Conservation (phyloP, 1,140 invertebrate species). For the Drosophila murphyi region DNA sequence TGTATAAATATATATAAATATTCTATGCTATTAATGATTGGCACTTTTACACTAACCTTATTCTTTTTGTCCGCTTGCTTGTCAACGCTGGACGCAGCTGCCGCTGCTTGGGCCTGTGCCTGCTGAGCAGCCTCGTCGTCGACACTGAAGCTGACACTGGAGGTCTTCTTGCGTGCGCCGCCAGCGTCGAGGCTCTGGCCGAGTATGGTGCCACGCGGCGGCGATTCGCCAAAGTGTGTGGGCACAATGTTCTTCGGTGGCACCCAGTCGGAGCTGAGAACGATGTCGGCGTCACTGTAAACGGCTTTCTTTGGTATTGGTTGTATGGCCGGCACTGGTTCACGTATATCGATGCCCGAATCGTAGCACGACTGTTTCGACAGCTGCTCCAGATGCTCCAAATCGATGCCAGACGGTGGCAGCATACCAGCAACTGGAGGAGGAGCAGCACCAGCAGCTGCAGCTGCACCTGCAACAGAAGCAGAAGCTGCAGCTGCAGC, state of each 20-base stretch:
- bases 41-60: conserved; percentile 85
- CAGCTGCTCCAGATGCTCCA: conserved; percentile 78
- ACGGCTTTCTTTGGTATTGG: conserved; percentile 85
- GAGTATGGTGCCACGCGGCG: conserved; percentile 83
- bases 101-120: conserved; percentile 74
- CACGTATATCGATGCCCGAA: conserved; percentile 94
- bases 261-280: conserved; percentile 92
- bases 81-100: conserved; percentile 85
- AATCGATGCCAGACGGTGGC: conserved; percentile 65
- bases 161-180: conserved; percentile 88
- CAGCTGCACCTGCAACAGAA: conserved; percentile 11
- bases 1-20: no score
- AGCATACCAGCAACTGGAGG: conserved; percentile 36
- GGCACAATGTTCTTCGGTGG: conserved; percentile 91
- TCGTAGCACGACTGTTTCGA: conserved; percentile 92
- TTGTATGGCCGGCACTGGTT: conserved; percentile 87
- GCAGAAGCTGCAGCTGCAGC: not conserved
- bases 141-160: conserved; percentile 90
- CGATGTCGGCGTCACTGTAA: conserved; percentile 93
- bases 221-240: conserved; percentile 86
- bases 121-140: conserved; percentile 85
- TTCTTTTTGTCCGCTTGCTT: conserved; percentile 86
- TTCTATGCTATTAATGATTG: no score
- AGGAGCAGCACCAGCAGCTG: conserved; percentile 17
- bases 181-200: conserved; percentile 73